Evolutionary conservation across 2,797 vertebrate species (phyloP).

Genomic region (Dipus sagitta): DNA sequence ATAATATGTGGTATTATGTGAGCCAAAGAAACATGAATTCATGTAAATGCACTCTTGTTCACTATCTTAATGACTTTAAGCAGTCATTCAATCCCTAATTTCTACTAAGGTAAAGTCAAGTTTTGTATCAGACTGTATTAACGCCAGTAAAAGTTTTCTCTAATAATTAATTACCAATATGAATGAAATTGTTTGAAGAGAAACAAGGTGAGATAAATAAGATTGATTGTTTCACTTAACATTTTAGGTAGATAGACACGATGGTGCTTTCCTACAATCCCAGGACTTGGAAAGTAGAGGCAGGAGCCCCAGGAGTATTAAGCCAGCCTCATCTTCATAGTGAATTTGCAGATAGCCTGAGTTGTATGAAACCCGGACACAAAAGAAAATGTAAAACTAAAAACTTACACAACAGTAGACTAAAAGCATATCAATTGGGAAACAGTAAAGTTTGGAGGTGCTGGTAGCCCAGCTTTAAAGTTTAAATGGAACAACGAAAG

Average conservation of each 20-base stretch:
- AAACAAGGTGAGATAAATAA: neutral
- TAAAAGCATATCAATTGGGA: too few relatives aligned
- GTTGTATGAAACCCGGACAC: neutral
- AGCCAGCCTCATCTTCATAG: neutral
- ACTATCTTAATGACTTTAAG: neutral
- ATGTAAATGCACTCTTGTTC: neutral
- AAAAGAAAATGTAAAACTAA: too few relatives aligned
- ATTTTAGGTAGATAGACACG: neutral
- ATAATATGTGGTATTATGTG: too few relatives aligned
- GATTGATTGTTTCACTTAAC: neutral
- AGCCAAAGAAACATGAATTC: neutral
- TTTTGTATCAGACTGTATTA: neutral
- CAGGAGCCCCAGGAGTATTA: neutral
- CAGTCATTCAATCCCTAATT: neutral
- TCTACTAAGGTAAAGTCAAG: neutral
- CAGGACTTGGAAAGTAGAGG: neutral
- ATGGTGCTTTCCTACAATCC: neutral
- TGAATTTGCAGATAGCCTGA: neutral
- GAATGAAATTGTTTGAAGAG: neutral
- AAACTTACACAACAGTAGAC: too few relatives aligned
- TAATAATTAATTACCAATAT: neutral
- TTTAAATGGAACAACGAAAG: too few relatives aligned
- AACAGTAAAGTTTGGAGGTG: too few relatives aligned
- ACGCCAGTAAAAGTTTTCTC: slow-evolving; percentile 11
- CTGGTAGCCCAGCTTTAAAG: too few relatives aligned